Evolutionary conservation across 2,888 invertebrate genomes (phyloP).

Genomic region (Noctua comes): DNA sequence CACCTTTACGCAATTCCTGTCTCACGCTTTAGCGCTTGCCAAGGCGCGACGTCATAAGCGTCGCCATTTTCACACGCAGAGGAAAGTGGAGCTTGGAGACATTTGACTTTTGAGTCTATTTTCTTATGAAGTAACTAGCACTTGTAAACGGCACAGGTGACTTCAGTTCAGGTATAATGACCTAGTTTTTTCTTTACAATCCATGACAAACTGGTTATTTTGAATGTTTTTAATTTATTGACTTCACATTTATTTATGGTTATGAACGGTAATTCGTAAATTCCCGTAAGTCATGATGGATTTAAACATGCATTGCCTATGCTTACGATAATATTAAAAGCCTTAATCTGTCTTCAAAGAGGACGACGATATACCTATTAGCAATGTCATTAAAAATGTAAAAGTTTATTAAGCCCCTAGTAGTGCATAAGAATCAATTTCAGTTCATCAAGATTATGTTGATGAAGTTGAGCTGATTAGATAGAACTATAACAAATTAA

Average conservation of each 20-base stretch:
- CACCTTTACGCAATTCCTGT: conserved; percentile 89
- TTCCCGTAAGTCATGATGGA: neutral
- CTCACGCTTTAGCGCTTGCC: conserved; percentile 86
- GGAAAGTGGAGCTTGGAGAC: conserved; percentile 77
- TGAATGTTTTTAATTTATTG: conserved; percentile 2
- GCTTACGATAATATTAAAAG: neutral
- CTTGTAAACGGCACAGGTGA: conserved; percentile 71
- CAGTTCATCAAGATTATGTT: neutral
- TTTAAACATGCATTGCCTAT: neutral
- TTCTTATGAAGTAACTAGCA: conserved; percentile 69
- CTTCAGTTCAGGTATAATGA: conserved; percentile 76
- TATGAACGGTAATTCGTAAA: conserved; percentile 3
- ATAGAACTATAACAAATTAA: neutral
- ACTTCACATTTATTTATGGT: conserved; percentile 25
- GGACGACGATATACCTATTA: neutral
- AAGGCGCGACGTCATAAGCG: conserved; percentile 83
- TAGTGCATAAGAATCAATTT: conserved; percentile 2
- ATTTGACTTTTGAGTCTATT: conserved; percentile 79
- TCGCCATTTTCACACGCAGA: conserved; percentile 76
- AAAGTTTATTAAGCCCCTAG: neutral
- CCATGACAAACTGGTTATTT: conserved; percentile 28
- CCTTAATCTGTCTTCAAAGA: conserved; percentile 3
- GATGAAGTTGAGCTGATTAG: conserved; percentile 1
- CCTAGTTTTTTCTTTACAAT: conserved; percentile 72
- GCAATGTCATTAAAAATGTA: neutral